Base-by-base conservation (phyloP, 2,113 vertebrate species). In the Onychostruthus taczanowskii region DNA sequence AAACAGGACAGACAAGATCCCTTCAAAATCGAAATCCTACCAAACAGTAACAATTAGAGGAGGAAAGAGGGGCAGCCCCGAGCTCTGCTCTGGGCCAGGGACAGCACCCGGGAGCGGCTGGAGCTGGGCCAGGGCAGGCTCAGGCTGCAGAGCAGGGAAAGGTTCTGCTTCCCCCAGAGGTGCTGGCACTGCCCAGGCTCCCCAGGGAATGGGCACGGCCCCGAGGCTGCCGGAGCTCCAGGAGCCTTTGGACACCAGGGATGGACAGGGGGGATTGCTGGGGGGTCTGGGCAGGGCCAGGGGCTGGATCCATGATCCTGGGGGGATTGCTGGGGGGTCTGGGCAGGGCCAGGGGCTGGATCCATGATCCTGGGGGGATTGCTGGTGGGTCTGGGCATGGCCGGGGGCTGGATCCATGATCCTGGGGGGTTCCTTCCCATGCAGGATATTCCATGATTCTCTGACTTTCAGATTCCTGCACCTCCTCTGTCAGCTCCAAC, bases 371-470 rank as follows among this genome's bases (percentile, higher is more conserved):
- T 5, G 7, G 5, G 53, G 47, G 50, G 50, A 26, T 50, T 50
- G 26, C 16, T 52, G 50, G 50, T 27, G 47, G 47, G 53, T 55
- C 52, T 31, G 52, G 52, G 52, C 52, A 55, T 18, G 53, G 30
- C 53, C 53, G 31, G 53, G 53, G 53, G 53, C 53, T 55, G 53
- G 18, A 55, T 31, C 53, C 53, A 55, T 20, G 18, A 55, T 33
- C 22, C 37, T 5, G 5, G 4, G 1, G 28, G 28, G 3, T 13
- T 12, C 14, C 13, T 46, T 14, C 8, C 53, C 3, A 0, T 11
- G 7, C 39, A 46, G 62, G 6, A 19, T 7, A 35, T 35, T 47
- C 20, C 0, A 0, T 5, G 16, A 9, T 35, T 33, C 78, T 89
- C 24, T 68, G 53, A 21, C 20, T 64, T 81, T 50, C 33, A 52